Evolutionary conservation across 1,140 invertebrate species (phyloP).

Genomic region (Trachymyrmex cornetzi): DNA sequence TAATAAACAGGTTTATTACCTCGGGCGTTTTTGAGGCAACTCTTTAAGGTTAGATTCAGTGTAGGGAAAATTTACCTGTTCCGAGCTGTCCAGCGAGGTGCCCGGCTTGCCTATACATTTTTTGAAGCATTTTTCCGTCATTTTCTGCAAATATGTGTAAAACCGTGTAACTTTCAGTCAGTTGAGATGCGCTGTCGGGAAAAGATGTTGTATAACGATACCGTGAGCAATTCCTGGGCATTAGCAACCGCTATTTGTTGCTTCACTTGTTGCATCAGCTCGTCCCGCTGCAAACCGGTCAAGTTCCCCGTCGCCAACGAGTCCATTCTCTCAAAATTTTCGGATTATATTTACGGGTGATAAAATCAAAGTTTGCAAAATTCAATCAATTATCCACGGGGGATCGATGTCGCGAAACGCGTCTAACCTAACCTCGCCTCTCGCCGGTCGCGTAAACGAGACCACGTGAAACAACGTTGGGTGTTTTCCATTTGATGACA

Average conservation of each 20-base stretch:
- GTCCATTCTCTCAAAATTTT: conserved; percentile 72
- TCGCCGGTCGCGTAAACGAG: conserved; percentile 40
- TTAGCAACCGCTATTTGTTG: conserved; percentile 98
- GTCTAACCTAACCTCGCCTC: conserved; percentile 31
- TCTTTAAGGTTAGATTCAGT: conserved; percentile 42
- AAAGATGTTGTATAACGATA: conserved; percentile 84
- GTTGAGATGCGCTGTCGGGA: not conserved
- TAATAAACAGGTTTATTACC: not conserved
- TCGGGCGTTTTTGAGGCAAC: not conserved
- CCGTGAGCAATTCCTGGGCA: conserved; percentile 96
- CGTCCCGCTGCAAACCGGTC: conserved; percentile 92
- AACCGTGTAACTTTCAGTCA: conserved; percentile 71
- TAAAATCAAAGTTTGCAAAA: not conserved
- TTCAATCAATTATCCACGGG: no score
- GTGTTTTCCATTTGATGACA: no score
- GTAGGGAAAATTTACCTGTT: conserved; percentile 90
- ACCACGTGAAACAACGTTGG: conserved; percentile 66
- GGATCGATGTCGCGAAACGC: not conserved
- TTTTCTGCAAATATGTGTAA: conserved; percentile 91
- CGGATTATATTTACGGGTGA: not conserved
- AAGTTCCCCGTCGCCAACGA: conserved; percentile 79
- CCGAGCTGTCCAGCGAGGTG: conserved; percentile 95
- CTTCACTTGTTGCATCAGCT: conserved; percentile 98
- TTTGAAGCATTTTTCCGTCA: conserved; percentile 98
- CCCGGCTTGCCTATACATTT: conserved; percentile 97